A percentile compares a stretch with the other conserved stretches of the same genome.
These are phyloP conservation scores for Thalassophryne amazonica DNA, from an alignment of 2,797 vertebrate genomes.

Conservation along the genomic window DNA sequence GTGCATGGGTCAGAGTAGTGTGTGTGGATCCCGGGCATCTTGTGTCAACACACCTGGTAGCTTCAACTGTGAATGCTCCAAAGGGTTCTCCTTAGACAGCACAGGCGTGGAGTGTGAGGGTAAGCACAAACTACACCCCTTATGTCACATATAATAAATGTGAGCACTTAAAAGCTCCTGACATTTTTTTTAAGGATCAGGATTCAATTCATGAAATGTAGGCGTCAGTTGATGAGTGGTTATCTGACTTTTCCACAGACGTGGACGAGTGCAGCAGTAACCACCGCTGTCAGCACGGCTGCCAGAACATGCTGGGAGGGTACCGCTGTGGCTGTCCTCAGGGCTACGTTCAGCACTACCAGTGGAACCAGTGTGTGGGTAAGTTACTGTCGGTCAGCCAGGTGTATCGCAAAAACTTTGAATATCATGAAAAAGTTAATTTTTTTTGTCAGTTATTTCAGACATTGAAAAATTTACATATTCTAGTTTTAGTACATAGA, in stretches of 20 bases:
- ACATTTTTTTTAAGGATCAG: too few relatives aligned
- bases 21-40: constrained; percentile 82
- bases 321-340: constrained; percentile 96
- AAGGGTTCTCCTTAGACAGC: constrained; percentile 86
- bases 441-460: constrained; percentile 21
- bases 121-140: constrained; percentile 40
- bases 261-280: constrained; percentile 94
- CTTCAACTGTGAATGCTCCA: constrained; percentile 92
- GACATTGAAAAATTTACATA: too few relatives aligned
- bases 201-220: too few relatives aligned
- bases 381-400: constrained; percentile 65
- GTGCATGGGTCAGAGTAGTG: constrained; percentile 74
- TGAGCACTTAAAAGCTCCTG: too few relatives aligned
- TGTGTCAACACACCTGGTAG: constrained; percentile 95
- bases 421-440: constrained; percentile 28
- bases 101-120: constrained; percentile 88
- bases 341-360: constrained; percentile 98
- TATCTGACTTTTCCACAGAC: constrained; percentile 68
- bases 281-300: constrained; percentile 97
- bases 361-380: constrained; percentile 99
- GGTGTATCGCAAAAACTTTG: too few relatives aligned
- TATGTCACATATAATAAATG: neutral
- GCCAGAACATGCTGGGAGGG: constrained; percentile 96
- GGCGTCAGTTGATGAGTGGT: too few relatives aligned
- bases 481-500: too few relatives aligned